phyloP scores from a whole-genome alignment of 2,797 vertebrate species.

The Notoglanidium macrostoma region DNA sequence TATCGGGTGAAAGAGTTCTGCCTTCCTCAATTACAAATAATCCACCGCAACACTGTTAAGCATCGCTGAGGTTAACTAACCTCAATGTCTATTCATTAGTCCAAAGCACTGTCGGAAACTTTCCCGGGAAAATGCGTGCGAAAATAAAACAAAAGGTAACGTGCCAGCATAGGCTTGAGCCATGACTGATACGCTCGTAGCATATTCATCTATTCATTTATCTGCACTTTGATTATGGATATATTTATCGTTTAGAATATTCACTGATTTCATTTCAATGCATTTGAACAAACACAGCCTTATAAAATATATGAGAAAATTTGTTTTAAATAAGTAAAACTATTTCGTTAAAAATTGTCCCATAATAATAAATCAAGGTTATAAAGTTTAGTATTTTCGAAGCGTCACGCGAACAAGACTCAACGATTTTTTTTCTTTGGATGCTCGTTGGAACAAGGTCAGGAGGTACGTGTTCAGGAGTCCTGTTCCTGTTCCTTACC shows the following conservation, averaged over 20 bases:
- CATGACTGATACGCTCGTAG: background rate
- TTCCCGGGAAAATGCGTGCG: background rate
- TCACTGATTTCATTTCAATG: background rate
- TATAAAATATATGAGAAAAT: background rate
- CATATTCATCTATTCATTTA: background rate
- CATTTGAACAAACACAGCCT: background rate
- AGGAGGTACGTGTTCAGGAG: background rate
- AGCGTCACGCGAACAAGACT: background rate
- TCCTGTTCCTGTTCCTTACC: conserved; percentile 81
- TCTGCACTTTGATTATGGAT: background rate
- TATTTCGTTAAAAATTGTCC: background rate
- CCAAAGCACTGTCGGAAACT: background rate
- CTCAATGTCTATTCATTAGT: background rate
- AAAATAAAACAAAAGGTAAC: background rate
- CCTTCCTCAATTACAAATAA: background rate
- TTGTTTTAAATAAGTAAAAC: background rate
- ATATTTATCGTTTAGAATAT: background rate
- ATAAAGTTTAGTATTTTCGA: background rate
- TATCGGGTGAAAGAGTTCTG: background rate
- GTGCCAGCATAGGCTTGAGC: background rate
- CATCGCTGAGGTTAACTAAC: too few relatives aligned
- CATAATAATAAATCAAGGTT: too few relatives aligned
- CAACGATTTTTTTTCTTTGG: background rate
- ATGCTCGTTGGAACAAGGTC: background rate
- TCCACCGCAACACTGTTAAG: too few relatives aligned